Evolutionary conservation across 2,113 vertebrate species (phyloP).

Genomic region (Lathamus discolor): DNA sequence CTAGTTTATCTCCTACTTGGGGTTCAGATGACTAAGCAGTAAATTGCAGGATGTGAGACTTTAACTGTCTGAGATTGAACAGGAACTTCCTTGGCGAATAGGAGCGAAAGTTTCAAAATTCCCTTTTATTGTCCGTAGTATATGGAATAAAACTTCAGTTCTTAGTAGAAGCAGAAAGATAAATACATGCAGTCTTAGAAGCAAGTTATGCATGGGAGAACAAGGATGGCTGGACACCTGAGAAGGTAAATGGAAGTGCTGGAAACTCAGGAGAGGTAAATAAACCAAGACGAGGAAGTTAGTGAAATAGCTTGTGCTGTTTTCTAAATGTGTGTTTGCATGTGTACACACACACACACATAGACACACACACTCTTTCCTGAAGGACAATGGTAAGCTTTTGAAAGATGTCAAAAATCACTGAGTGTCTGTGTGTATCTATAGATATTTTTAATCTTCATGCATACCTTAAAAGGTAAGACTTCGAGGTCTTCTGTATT

Average conservation of each 20-base stretch:
- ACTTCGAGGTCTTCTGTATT: neutral
- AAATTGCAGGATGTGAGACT: neutral
- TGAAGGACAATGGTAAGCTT: neutral
- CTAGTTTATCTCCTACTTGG: neutral
- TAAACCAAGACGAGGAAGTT: neutral
- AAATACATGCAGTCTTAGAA: neutral
- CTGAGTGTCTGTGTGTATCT: neutral
- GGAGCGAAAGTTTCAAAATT: neutral
- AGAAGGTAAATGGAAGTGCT: neutral
- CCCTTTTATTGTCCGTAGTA: neutral
- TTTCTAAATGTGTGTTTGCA: neutral
- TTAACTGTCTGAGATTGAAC: neutral
- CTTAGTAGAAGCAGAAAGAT: neutral
- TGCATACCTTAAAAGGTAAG: neutral
- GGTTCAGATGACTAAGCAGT: neutral
- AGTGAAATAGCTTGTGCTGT: neutral
- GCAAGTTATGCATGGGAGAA: neutral
- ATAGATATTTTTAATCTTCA: neutral
- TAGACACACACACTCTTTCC: neutral
- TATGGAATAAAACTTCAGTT: neutral
- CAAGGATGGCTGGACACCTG: neutral
- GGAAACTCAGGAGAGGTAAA: neutral
- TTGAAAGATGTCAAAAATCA: neutral
- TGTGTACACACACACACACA: rapidly evolving
- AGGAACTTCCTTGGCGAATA: neutral